phyloP scores from a whole-genome alignment of 30 jellyfish, hydroid and myxozoan species.

The Chrysaora quinquecirrha region DNA sequence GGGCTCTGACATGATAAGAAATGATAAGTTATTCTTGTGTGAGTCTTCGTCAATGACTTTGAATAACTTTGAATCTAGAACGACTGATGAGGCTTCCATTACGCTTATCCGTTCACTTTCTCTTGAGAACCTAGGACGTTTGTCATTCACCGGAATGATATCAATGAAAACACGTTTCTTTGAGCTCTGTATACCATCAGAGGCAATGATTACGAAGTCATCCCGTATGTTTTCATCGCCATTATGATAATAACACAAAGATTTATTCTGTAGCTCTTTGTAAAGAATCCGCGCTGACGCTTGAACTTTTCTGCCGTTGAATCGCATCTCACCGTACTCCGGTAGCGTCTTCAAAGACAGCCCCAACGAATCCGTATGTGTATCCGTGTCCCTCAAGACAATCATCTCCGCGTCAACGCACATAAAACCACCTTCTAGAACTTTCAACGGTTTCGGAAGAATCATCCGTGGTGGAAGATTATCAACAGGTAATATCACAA shows the following conservation, averaged over 20 bases:
- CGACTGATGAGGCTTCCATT: slow-evolving; percentile 65
- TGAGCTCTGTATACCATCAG: slow-evolving; percentile 26
- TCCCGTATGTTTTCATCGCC: slow-evolving; percentile 46
- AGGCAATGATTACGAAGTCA: slow-evolving; percentile 21
- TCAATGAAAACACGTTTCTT: slow-evolving; percentile 4
- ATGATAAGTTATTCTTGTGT: neutral
- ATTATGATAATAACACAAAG: slow-evolving; percentile 54
- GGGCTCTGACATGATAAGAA: slow-evolving; percentile 25
- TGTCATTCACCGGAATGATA: slow-evolving; percentile 45
- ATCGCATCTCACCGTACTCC: slow-evolving; percentile 27
- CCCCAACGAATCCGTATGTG: neutral
- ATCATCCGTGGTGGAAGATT: slow-evolving; percentile 35
- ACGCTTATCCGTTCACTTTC: slow-evolving; percentile 9
- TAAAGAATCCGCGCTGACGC: neutral
- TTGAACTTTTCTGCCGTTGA: slow-evolving; percentile 9
- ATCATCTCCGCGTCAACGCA: slow-evolving; percentile 27
- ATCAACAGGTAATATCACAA: slow-evolving; percentile 53
- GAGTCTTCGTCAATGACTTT: slow-evolving; percentile 61
- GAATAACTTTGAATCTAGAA: slow-evolving; percentile 15
- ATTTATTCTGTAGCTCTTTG: slow-evolving; percentile 3
- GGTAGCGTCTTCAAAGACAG: slow-evolving; percentile 23
- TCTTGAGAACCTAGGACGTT: slow-evolving; percentile 34
- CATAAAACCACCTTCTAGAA: slow-evolving; percentile 55
- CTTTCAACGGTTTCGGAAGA: neutral
- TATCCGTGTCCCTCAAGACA: slow-evolving; percentile 26